Percentiles rank a stretch among this genome's conserved stretches.
phyloP scores from a whole-genome alignment of 2,113 vertebrate species.

The Theristicus caerulescens region DNA sequence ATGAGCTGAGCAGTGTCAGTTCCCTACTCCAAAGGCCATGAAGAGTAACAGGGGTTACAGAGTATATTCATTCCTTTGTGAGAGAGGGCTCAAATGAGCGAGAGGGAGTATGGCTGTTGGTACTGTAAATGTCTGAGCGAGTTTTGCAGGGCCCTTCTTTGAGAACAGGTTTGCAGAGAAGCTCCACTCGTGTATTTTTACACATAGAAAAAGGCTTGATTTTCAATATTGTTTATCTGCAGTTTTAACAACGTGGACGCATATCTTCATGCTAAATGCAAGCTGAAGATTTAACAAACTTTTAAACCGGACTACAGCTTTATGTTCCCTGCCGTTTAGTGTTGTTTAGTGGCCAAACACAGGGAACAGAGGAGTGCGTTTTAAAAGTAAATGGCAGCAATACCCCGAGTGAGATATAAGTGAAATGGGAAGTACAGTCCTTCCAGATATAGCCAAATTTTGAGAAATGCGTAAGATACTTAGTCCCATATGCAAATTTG shows the following conservation, averaged over 20 bases:
- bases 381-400: neutral
- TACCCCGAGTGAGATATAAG: neutral
- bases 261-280: neutral
- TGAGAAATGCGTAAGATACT: neutral
- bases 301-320: neutral
- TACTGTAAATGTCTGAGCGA: neutral
- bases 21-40: neutral
- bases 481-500: neutral
- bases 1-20: neutral
- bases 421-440: neutral
- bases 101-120: neutral
- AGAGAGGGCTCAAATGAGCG: neutral
- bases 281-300: neutral
- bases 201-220: rapidly evolving
- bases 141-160: neutral
- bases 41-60: neutral
- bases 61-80: neutral
- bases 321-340: neutral
- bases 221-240: neutral
- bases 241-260: neutral
- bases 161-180: neutral
- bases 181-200: neutral
- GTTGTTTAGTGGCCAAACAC: neutral
- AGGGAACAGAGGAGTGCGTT: neutral
- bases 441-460: neutral